phyloP scores from a whole-genome alignment of 2,113 vertebrate species.

The Circaetus cinerascens region DNA sequence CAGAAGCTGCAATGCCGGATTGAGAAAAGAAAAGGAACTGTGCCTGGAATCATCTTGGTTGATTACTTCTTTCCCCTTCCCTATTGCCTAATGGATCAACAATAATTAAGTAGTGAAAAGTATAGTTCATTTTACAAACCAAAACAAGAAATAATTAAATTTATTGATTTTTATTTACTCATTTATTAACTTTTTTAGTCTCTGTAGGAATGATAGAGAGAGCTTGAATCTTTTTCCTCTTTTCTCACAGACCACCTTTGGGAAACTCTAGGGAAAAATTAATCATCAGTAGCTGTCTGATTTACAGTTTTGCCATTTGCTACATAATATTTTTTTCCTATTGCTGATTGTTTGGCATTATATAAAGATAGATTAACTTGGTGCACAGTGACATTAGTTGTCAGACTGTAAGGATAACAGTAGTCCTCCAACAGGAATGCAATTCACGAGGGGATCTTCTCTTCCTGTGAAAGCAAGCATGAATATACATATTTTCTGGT shows the following conservation, averaged over 20 bases:
- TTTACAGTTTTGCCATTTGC: background rate
- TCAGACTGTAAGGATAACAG: background rate
- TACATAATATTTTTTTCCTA: background rate
- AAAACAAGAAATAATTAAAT: background rate
- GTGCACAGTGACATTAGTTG: background rate
- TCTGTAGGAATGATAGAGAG: background rate
- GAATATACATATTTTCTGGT: background rate
- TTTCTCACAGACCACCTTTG: background rate
- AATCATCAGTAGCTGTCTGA: background rate
- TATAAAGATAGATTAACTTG: background rate
- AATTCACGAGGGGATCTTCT: background rate
- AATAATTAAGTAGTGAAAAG: background rate
- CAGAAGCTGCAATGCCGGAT: background rate
- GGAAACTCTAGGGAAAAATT: background rate
- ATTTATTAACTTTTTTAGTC: background rate
- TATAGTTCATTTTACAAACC: background rate
- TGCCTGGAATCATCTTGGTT: background rate
- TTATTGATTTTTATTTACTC: background rate
- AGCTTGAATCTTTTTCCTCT: background rate
- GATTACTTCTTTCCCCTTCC: background rate
- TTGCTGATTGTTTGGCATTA: background rate
- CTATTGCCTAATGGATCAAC: background rate
- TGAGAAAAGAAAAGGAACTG: background rate
- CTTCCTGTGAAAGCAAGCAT: background rate
- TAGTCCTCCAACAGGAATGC: background rate